These are phyloP conservation scores for Actias luna DNA, from an alignment of 2,888 invertebrate species.

Conservation along the genomic window DNA sequence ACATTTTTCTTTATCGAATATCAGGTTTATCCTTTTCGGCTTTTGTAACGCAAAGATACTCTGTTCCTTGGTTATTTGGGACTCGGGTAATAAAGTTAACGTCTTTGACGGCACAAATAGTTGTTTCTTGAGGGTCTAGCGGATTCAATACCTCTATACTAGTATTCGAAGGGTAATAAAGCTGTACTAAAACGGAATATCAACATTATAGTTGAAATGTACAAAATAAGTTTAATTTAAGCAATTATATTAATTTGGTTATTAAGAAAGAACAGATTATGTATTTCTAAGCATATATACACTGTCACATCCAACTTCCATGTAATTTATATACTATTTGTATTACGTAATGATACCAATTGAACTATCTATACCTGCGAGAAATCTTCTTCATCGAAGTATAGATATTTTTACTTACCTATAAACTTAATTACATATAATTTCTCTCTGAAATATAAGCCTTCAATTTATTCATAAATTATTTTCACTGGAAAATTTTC, in stretches of 20 bases:
- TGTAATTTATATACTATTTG: not conserved
- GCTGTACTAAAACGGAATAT: not conserved
- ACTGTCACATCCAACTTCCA: no score
- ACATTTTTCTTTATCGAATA: constrained; percentile 55
- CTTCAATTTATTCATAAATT: constrained; percentile 10
- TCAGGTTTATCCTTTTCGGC: constrained; percentile 41
- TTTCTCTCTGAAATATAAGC: not conserved
- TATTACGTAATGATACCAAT: not conserved
- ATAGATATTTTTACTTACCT: not conserved
- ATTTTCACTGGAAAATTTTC: constrained; percentile 34
- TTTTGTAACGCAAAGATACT: constrained; percentile 26
- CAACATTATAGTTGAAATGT: not conserved
- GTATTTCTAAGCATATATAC: not conserved
- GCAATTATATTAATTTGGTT: not conserved
- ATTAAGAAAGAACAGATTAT: not conserved
- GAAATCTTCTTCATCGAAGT: not conserved
- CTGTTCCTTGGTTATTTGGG: constrained; percentile 10
- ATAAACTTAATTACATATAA: not conserved
- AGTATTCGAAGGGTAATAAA: not conserved
- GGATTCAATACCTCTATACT: not conserved
- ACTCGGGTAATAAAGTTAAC: constrained; percentile 9
- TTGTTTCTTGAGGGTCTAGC: not conserved
- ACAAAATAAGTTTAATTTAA: not conserved
- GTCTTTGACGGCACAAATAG: not conserved
- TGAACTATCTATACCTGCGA: not conserved